These are phyloP conservation scores for Cistogaster globosa DNA, from an alignment of 2,888 invertebrate species.

Conservation along the genomic window DNA sequence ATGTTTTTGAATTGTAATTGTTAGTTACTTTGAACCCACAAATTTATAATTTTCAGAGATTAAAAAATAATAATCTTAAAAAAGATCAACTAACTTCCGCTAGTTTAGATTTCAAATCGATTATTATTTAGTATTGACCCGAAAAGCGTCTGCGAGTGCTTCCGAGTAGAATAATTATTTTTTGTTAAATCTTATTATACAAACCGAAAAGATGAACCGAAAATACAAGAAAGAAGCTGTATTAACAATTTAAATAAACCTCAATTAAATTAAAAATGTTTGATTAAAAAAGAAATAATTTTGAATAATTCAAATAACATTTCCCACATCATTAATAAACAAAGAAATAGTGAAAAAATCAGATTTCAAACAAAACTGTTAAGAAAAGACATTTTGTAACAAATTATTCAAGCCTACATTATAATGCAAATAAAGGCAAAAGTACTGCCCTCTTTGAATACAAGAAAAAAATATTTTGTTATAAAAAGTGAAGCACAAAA, in stretches of 20 bases:
- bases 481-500: constrained; percentile 9
- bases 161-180: constrained; percentile 10
- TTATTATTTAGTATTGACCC: background rate
- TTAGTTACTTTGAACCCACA: no score
- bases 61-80: background rate
- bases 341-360: constrained; percentile 39
- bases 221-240: constrained; percentile 23
- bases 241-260: constrained; percentile 34
- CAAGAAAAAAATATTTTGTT: constrained; percentile 7
- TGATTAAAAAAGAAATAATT: constrained; percentile 3
- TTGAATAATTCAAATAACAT: constrained; percentile 47
- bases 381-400: constrained; percentile 20
- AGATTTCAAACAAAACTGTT: constrained; percentile 37
- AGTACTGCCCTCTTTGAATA: background rate
- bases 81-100: constrained; percentile 38
- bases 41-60: no score
- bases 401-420: constrained; percentile 31
- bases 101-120: background rate
- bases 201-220: background rate
- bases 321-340: constrained; percentile 69
- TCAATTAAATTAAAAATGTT: background rate
- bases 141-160: background rate
- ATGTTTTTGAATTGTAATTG: no score
- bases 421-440: constrained; percentile 21
- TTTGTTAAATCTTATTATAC: background rate